Evolutionary conservation across 1,140 invertebrate species (phyloP), one percentile per base, ranked within the genome.

Genomic region (Aphis craccivora): DNA sequence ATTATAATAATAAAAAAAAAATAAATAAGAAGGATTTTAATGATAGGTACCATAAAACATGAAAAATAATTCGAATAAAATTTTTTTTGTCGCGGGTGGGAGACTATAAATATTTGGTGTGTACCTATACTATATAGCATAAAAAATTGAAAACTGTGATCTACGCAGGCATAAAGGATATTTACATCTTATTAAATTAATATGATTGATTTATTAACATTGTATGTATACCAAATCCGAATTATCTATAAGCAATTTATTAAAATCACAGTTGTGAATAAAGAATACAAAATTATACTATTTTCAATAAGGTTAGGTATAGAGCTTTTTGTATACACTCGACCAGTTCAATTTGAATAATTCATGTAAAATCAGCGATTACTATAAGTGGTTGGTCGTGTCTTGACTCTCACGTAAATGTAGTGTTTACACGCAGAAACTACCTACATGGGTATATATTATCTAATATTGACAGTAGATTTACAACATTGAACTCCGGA

Each of bases 281-380:
- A 51, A 53, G 22, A 20, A 88, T 88, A 6, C n/a, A 8, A 51
- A 88, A 88, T 35, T 35, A n/a, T 48, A 51, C 20, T 51, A 4
- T 51, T 88, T 51, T 51, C 87, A 51, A 53, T 35, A 35, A 88
- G 14, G n/a, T 88, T 48, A 40, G 37, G 1, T 40, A 37, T 51
- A 53, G n/a, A 0, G 86, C 25, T 87, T 40, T 40, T 40, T 1
- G 37, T 94, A 6, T n/a, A n/a, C 6, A 48, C 45, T 40, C 35
- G 45, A 35, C 18, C 43, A 40, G 87, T 51, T n/a, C 8, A 67
- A 93, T 94, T 86, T 94, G 83, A 84, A 81, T 81, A 93, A 81
- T 93, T 55, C 43, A 81, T 67, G 25, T 18, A 6, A 86, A 45
- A 30, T 43, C 40, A 45, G 43, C 25, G 40, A 45, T 86, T 86